phyloP scores from a whole-genome alignment of 2,888 invertebrate species.

The Drosophila anomelani region DNA sequence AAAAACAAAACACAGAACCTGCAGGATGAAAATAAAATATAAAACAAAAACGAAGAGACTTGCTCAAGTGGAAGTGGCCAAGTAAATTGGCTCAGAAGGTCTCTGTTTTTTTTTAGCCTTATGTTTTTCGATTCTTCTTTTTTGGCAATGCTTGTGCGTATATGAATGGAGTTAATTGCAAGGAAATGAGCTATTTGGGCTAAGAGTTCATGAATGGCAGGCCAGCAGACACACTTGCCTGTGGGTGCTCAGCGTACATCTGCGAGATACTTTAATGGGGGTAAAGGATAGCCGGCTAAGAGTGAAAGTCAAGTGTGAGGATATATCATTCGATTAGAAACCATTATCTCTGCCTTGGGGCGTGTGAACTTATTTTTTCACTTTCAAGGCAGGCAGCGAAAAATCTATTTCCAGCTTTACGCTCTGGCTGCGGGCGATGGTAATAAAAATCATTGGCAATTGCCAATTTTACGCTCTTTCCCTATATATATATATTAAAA shows the following conservation, averaged over 20 bases:
- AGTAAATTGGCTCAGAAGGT: constrained; percentile 71
- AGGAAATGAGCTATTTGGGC: constrained; percentile 76
- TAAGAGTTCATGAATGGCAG: constrained; percentile 49
- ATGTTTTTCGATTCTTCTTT: constrained; percentile 22
- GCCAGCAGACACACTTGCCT: constrained; percentile 1
- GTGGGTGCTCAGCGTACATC: constrained; percentile 28
- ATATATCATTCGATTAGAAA: constrained; percentile 35
- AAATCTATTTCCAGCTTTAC: constrained; percentile 57
- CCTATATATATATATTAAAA: constrained; percentile 49
- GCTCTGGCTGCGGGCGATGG: constrained; percentile 31
- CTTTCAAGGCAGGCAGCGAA: constrained; percentile 58
- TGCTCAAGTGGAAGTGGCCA: constrained; percentile 61
- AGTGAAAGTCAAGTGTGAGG: constrained; percentile 28
- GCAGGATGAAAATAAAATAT: constrained; percentile 9
- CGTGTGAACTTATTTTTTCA: constrained; percentile 70
- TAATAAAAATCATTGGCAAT: constrained; percentile 81
- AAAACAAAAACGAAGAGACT: constrained; percentile 10
- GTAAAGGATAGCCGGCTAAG: background rate
- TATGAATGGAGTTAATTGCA: constrained; percentile 72
- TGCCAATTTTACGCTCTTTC: constrained; percentile 77
- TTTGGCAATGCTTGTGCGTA: constrained; percentile 27
- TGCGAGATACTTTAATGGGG: constrained; percentile 8
- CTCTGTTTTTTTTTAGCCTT: constrained; percentile 21
- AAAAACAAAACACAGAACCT: constrained; percentile 44
- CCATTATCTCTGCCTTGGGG: constrained; percentile 46